Base-by-base conservation (phyloP, 2,888 invertebrate genomes). In the Dicycla oo region DNA sequence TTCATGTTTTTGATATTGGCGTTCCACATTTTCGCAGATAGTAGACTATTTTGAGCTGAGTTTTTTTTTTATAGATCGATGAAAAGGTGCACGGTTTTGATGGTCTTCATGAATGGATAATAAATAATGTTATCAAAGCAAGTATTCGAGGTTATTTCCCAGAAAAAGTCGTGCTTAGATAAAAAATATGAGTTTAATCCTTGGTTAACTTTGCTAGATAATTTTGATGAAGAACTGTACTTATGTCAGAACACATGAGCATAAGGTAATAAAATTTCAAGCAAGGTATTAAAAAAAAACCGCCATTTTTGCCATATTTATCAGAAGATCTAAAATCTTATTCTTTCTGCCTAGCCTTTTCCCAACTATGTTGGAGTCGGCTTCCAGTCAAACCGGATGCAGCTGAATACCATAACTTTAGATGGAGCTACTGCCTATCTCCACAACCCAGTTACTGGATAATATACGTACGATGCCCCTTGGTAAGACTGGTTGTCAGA, bases 1-100 rank as follows among this genome's bases (percentile, higher is more conserved):
- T 85, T 80, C 47, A 56, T 62, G 60, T 67, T 67, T 71, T 69
- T 75, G 54, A 34, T 67, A 72, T 54, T 68, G 49, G 30, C 43
- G 26, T 56, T 58, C 11, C 38, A 53, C 23, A 66, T 40, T 64
- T 77, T 34, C 40, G 8, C 23, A 58, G 43, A 51, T 43, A 13
- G 15, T n/a, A 23, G 18, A n/a, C 13, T 30, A n/a, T 51, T 45
- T 75, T 40, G 1, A 13, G 3, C 5, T 30, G 20, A 10, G n/a
- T 34, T 5, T n/a, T n/a, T n/a, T 26, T 38, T 30, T 60, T 26
- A 13, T 26, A 34, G 18, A 43, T 40, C 40, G 20, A 4, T 0
- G 10, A n/a, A 56, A 38, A 61, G 23, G 15, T 26, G 4, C 3
- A 30, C 1, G 7, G 3, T 13, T 20, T 10, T 57, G 2, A 43